Percentiles rank a stretch among this genome's conserved stretches.
Evolutionary conservation across 2,113 vertebrate genomes (phyloP).

Genomic region (Ia io): DNA sequence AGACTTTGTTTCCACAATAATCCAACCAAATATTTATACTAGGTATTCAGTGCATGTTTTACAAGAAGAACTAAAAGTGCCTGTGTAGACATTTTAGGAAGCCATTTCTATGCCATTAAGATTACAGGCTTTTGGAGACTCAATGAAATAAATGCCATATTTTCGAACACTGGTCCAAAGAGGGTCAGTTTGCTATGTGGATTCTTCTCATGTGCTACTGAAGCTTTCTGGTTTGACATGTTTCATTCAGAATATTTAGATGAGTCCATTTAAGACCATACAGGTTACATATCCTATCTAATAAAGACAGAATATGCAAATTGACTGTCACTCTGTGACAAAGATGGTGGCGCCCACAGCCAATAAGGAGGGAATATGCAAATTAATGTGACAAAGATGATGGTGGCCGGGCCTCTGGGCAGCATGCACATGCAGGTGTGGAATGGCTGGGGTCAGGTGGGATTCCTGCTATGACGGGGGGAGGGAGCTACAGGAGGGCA

Average conservation of each 20-base stretch:
- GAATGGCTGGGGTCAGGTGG: no score
- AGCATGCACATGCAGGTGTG: no score
- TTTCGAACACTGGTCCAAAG: background rate
- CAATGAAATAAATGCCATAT: background rate
- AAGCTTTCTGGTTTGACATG: background rate
- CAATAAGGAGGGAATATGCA: no score
- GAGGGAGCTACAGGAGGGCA: no score
- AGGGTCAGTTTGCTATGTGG: background rate
- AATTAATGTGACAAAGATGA: no score
- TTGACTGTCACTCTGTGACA: no score
- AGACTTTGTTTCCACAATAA: background rate
- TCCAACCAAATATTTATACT: background rate
- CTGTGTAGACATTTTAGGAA: conserved; percentile 30
- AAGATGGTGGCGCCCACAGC: no score
- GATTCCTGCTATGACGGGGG: no score
- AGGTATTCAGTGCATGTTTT: background rate
- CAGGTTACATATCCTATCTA: no score
- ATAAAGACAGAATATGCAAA: no score
- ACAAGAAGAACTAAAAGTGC: background rate
- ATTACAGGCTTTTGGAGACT: background rate
- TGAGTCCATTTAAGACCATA: background rate
- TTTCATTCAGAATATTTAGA: background rate
- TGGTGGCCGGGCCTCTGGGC: no score
- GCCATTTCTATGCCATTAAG: background rate
- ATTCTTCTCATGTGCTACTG: background rate